Conservation (phyloP, 1,140 invertebrate species). For the Drosophila albomicans region DNA sequence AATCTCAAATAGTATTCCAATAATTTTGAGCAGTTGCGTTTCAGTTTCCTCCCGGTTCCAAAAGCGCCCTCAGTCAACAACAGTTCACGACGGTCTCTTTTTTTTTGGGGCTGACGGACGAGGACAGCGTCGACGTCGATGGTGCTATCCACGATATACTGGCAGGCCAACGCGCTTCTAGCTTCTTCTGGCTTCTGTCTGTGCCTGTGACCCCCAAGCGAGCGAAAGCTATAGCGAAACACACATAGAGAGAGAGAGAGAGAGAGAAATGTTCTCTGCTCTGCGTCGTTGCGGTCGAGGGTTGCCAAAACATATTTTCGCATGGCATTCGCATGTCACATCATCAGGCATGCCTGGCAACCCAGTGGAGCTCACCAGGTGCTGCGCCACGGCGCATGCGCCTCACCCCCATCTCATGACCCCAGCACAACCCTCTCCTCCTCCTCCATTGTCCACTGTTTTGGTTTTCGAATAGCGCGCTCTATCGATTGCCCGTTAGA, state of each 20-base stretch:
- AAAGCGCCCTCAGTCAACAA: background rate
- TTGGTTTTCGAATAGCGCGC: conserved; percentile 18
- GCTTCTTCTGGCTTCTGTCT: background rate
- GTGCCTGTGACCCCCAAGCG: conserved; percentile 29
- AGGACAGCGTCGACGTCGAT: background rate
- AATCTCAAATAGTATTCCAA: background rate
- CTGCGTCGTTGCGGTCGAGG: conserved; percentile 9
- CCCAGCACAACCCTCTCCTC: background rate
- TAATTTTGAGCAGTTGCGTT: background rate
- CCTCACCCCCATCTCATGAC: conserved; percentile 11
- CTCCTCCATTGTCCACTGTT: background rate
- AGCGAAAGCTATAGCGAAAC: background rate
- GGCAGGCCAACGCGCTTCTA: background rate
- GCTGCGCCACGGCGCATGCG: conserved; percentile 26
- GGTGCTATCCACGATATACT: background rate
- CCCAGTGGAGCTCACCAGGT: conserved; percentile 24
- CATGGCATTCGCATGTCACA: conserved; percentile 5
- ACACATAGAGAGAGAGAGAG: conserved; percentile 7
- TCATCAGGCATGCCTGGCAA: conserved; percentile 27
- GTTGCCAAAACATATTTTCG: conserved; percentile 41
- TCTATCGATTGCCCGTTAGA: conserved; percentile 4
- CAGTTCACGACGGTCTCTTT: background rate
- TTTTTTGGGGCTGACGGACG: background rate
- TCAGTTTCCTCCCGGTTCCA: background rate
- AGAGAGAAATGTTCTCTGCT: too few species aligned